A percentile compares a stretch with the other conserved stretches of the same genome.
Evolutionary conservation across 2,113 vertebrate species (phyloP).

Genomic region (Loxodonta africana): DNA sequence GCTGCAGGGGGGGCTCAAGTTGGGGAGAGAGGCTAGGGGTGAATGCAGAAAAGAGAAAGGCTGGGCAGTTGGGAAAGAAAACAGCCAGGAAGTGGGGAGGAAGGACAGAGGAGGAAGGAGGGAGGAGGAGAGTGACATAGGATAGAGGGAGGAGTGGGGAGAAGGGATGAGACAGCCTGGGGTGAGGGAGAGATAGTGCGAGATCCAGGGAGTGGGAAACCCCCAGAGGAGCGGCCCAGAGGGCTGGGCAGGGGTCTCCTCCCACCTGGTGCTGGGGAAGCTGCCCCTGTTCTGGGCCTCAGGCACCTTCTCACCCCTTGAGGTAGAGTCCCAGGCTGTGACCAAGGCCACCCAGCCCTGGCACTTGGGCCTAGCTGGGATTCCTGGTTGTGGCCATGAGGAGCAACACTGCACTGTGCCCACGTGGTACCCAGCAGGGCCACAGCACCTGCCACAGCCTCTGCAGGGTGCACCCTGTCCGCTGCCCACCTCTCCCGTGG

Average conservation of each 20-base stretch:
- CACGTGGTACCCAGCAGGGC: neutral
- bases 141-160: neutral
- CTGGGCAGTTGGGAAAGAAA: neutral
- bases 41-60: neutral
- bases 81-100: neutral
- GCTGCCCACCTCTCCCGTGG: neutral
- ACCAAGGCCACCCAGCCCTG: neutral
- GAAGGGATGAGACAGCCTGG: neutral
- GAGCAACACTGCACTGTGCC: neutral
- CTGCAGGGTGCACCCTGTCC: neutral
- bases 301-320: too few relatives aligned
- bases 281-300: neutral
- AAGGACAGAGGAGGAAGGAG: too few relatives aligned
- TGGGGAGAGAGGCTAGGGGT: neutral
- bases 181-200: neutral
- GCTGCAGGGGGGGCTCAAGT: neutral
- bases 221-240: neutral
- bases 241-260: neutral
- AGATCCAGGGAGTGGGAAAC: too few relatives aligned
- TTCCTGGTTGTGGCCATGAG: neutral
- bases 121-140: too few relatives aligned
- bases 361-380: neutral
- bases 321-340: neutral
- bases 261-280: neutral
- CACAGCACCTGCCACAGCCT: too few relatives aligned